phyloP scores from a whole-genome alignment of 2,113 vertebrate genomes.

The Macrotis lagotis region DNA sequence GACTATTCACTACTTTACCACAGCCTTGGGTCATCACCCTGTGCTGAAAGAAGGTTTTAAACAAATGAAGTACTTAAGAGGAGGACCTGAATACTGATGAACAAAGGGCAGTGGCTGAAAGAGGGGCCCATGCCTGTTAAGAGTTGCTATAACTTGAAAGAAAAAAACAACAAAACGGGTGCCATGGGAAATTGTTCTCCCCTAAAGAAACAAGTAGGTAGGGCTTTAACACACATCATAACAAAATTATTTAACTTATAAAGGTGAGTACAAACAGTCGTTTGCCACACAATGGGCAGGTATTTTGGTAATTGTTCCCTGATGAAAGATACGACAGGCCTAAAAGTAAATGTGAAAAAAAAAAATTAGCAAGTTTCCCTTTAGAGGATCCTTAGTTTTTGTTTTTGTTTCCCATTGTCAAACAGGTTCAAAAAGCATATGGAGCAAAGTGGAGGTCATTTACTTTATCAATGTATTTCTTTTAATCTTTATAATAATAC shows the following conservation, averaged over 20 bases:
- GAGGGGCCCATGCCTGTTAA: slow-evolving; percentile 51
- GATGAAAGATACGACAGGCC: background rate
- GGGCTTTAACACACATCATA: slow-evolving; percentile 9
- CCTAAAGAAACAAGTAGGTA: slow-evolving; percentile 34
- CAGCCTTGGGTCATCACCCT: slow-evolving; percentile 71
- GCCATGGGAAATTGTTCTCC: slow-evolving; percentile 54
- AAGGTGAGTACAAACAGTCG: slow-evolving; percentile 3
- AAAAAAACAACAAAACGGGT: slow-evolving; percentile 56
- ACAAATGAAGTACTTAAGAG: slow-evolving; percentile 62
- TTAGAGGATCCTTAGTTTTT: background rate
- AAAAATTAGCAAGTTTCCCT: background rate
- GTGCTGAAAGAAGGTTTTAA: slow-evolving; percentile 63
- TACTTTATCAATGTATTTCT: background rate
- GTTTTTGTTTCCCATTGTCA: background rate
- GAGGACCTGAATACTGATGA: slow-evolving; percentile 61
- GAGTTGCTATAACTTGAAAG: slow-evolving; percentile 69
- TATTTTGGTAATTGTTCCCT: background rate
- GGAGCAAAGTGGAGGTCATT: background rate
- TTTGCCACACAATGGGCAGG: background rate
- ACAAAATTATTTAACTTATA: slow-evolving; percentile 34
- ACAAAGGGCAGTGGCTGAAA: slow-evolving; percentile 63
- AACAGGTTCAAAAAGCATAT: background rate
- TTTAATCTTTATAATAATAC: background rate
- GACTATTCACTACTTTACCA: slow-evolving; percentile 50
- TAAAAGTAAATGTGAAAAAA: slow-evolving; percentile 7